Evolutionary conservation across 2,797 vertebrate genomes (phyloP).

Genomic region (Balearica regulorum): DNA sequence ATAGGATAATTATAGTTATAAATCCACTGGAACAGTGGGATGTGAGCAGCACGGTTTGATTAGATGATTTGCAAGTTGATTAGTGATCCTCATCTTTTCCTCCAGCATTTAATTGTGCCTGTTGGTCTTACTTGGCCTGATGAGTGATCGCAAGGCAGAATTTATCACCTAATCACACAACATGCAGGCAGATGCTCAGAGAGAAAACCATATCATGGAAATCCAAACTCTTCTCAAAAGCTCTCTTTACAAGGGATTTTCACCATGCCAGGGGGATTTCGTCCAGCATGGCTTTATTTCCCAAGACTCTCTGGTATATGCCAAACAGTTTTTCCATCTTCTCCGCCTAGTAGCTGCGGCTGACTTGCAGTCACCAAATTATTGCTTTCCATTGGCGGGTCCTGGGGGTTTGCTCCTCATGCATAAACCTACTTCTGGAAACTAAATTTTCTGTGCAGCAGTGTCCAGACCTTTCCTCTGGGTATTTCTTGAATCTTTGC

Average conservation of each 20-base stretch:
- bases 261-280: neutral
- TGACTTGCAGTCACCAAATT: neutral
- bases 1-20: constrained; percentile 57
- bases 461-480: neutral
- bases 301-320: neutral
- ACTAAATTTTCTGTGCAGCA: neutral
- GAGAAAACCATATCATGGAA: accelerated
- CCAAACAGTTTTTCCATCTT: neutral
- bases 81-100: constrained; percentile 54
- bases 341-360: neutral
- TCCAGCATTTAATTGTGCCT: constrained; percentile 35
- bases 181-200: neutral
- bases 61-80: constrained; percentile 67
- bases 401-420: neutral
- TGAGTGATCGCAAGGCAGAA: neutral
- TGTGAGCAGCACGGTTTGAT: constrained; percentile 42
- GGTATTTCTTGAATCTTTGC: neutral
- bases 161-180: neutral
- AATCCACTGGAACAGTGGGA: constrained; percentile 55
- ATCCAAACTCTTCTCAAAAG: neutral
- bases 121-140: constrained; percentile 32
- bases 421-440: neutral
- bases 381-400: neutral
- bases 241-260: neutral
- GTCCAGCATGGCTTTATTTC: neutral